Conservation (phyloP, 2,113 vertebrate genomes). For the Engystomops pustulosus region DNA sequence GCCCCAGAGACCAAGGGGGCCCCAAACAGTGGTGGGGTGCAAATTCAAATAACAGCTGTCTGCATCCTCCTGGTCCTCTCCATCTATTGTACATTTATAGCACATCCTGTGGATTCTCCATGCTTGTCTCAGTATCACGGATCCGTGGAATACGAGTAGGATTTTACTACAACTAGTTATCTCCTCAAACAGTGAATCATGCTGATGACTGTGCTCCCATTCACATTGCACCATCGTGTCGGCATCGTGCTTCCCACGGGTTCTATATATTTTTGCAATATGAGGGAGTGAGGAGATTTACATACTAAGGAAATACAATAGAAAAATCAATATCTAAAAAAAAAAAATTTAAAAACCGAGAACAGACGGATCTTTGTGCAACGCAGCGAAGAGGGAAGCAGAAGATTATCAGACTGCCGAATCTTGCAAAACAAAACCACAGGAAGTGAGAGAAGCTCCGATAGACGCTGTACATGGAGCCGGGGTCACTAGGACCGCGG, state of each 20-base stretch:
- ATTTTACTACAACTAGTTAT: neutral
- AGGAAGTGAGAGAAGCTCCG: conserved; percentile 47
- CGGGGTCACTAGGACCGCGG: too few species aligned
- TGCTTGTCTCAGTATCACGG: too few species aligned
- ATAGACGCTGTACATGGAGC: neutral
- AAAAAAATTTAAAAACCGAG: neutral
- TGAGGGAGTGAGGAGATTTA: neutral
- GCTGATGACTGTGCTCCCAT: neutral
- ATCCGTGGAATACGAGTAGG: neutral
- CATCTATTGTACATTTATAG: too few species aligned
- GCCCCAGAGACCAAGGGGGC: too few species aligned
- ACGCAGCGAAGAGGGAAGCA: conserved; percentile 24
- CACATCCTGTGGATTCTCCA: too few species aligned
- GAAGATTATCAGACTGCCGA: conserved; percentile 3
- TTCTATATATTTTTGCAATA: neutral
- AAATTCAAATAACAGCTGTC: too few species aligned
- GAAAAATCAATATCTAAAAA: neutral
- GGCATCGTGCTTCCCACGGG: neutral
- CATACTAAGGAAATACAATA: neutral
- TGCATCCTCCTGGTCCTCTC: too few species aligned
- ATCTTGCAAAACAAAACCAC: conserved; percentile 38
- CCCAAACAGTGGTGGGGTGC: too few species aligned
- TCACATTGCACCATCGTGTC: neutral
- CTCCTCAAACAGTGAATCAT: neutral
- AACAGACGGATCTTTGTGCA: neutral